These are phyloP conservation scores for Cochlearius cochlearius DNA, from an alignment of 2,113 vertebrate species.

Conservation along the genomic window DNA sequence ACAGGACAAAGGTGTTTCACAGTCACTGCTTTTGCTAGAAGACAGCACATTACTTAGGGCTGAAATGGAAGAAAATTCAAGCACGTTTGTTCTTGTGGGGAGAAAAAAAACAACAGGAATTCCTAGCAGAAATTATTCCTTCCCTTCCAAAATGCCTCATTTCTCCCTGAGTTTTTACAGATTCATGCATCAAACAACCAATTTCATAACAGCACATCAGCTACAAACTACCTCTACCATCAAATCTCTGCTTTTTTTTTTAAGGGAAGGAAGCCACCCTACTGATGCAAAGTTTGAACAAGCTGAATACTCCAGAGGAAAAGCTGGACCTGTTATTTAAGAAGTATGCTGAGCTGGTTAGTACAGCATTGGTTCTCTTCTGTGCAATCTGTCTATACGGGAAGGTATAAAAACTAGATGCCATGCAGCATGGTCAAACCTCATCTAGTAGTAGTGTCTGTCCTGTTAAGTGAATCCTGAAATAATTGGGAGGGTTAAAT, in stretches of 20 bases:
- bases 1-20: not conserved
- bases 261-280: constrained; percentile 82
- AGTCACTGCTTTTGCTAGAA: not conserved
- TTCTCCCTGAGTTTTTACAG: not conserved
- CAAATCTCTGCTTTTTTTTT: not conserved
- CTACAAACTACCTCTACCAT: not conserved
- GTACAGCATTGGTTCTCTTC: constrained; percentile 22
- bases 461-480: not conserved
- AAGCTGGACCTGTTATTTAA: constrained; percentile 85
- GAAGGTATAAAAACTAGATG: not conserved
- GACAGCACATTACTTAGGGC: not conserved
- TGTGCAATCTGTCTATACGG: not conserved
- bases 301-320: constrained; percentile 82
- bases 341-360: constrained; percentile 91
- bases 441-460: not conserved
- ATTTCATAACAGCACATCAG: not conserved
- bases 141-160: not conserved
- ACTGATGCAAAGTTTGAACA: constrained; percentile 84
- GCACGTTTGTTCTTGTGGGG: not conserved
- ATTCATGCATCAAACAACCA: not conserved
- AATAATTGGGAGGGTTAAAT: not conserved
- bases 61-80: not conserved
- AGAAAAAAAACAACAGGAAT: not conserved
- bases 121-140: not conserved
- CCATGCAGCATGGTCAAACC: not conserved